Conservation (phyloP, 1,140 invertebrate genomes). For the Arctopsyche grandis region DNA sequence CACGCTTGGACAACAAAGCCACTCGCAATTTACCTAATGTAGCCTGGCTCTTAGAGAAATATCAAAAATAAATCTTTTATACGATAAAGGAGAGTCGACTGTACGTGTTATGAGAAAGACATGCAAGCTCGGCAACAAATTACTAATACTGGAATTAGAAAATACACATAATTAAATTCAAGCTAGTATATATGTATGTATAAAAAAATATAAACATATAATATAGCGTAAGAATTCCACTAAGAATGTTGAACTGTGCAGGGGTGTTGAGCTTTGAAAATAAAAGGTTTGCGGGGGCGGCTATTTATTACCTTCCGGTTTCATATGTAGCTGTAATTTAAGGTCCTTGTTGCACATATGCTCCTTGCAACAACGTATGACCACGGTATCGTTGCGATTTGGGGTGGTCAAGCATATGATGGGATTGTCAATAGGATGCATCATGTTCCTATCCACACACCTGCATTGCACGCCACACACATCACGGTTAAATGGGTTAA, state of each 20-base stretch:
- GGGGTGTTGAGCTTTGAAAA: background rate
- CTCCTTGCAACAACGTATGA: constrained; percentile 74
- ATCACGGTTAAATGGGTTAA: background rate
- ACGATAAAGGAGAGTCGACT: too few relatives aligned
- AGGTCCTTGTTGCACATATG: constrained; percentile 73
- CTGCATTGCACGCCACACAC: constrained; percentile 53
- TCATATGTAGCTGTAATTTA: constrained; percentile 65
- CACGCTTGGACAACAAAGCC: too few relatives aligned
- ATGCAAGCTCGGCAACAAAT: too few relatives aligned
- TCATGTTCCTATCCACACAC: constrained; percentile 59
- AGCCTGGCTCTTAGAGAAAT: too few relatives aligned
- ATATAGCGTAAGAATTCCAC: background rate
- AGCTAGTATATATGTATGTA: too few relatives aligned
- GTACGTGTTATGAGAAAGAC: too few relatives aligned
- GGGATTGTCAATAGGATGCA: constrained; percentile 60
- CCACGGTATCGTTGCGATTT: constrained; percentile 66
- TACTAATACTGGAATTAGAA: too few relatives aligned
- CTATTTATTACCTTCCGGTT: constrained; percentile 53
- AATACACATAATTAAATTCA: too few relatives aligned
- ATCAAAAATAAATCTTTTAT: too few relatives aligned
- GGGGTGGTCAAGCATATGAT: constrained; percentile 60
- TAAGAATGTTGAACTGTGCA: background rate
- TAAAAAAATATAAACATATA: too few relatives aligned
- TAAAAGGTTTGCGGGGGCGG: too few relatives aligned
- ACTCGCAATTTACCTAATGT: too few relatives aligned